A percentile compares a stretch with the other conserved stretches of the same genome.
phyloP scores from a whole-genome alignment of 1,140 invertebrate species.

The Drosophila sulfurigaster region DNA sequence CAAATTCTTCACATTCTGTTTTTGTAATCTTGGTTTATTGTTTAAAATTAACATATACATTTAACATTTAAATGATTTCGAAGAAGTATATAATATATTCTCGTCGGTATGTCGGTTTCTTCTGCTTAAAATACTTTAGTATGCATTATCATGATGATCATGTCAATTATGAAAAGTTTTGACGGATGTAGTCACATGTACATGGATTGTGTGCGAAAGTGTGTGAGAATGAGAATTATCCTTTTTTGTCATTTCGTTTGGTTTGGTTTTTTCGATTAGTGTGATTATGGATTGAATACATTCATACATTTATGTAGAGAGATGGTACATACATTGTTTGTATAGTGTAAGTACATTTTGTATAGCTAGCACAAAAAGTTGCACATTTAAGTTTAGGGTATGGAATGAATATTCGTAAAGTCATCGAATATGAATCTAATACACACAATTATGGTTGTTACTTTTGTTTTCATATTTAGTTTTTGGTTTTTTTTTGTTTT shows the following conservation, averaged over 20 bases:
- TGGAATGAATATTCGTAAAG: conserved; percentile 13
- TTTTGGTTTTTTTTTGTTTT: too few species aligned
- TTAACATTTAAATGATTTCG: conserved; percentile 74
- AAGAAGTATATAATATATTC: conserved; percentile 51
- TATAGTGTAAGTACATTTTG: conserved; percentile 9
- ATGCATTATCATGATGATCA: conserved; percentile 27
- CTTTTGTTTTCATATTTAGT: not conserved
- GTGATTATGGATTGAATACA: conserved; percentile 34
- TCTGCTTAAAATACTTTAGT: conserved; percentile 50
- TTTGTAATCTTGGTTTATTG: conserved; percentile 58
- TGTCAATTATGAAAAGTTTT: conserved; percentile 24
- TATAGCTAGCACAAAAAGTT: conserved; percentile 13
- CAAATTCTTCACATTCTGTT: conserved; percentile 52
- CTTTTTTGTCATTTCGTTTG: not conserved
- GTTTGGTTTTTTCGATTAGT: not conserved
- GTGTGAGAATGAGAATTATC: conserved; percentile 9
- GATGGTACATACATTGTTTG: conserved; percentile 15
- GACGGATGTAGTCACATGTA: conserved; percentile 15
- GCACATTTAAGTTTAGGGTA: conserved; percentile 32
- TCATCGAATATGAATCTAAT: conserved; percentile 15
- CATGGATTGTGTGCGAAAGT: conserved; percentile 27
- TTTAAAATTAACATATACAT: conserved; percentile 80
- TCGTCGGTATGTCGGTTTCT: conserved; percentile 33
- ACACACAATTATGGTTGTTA: conserved; percentile 23
- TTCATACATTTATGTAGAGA: conserved; percentile 33